Conservation (phyloP, 2,888 invertebrate species). For the Lasius platythorax region DNA sequence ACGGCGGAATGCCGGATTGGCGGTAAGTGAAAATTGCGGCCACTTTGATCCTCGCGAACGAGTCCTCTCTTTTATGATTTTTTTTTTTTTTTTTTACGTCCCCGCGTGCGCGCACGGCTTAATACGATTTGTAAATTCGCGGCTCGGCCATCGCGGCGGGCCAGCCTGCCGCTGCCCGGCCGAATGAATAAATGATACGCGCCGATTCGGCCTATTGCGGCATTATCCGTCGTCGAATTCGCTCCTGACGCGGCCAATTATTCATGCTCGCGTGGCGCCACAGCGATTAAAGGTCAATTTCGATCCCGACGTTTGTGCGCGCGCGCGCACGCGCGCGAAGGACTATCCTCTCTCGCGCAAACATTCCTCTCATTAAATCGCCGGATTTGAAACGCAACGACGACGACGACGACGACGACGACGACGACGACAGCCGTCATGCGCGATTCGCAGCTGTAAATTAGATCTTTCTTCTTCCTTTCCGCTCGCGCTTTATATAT, state of each 20-base stretch:
- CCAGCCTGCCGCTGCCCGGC: conserved; percentile 62
- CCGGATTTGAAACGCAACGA: conserved; percentile 31
- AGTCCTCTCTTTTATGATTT: conserved; percentile 46
- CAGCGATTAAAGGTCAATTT: conserved; percentile 76
- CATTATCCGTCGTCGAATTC: conserved; percentile 83
- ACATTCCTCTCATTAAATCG: conserved; percentile 58
- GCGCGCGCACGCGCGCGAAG: conserved; percentile 61
- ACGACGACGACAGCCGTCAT: conserved; percentile 3
- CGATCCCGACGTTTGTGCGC: conserved; percentile 57
- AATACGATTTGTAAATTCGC: conserved; percentile 81
- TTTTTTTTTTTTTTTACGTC: conserved; percentile 42
- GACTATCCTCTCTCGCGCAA: conserved; percentile 53
- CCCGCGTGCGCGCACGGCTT: conserved; percentile 65
- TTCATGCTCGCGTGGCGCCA: conserved; percentile 80
- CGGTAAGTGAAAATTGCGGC: conserved; percentile 63
- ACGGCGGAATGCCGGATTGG: conserved; percentile 30
- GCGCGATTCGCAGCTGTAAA: conserved; percentile 32
- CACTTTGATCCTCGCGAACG: conserved; percentile 62
- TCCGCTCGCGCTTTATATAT: conserved; percentile 18
- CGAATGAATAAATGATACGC: conserved; percentile 83
- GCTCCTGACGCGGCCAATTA: conserved; percentile 83
- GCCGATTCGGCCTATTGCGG: conserved; percentile 74
- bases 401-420: neutral
- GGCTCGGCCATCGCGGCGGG: conserved; percentile 71
- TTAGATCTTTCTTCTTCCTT: conserved; percentile 50